Evolutionary conservation across 2,888 invertebrate species (phyloP), one percentile per base, ranked within the genome.

Genomic region (Yponomeuta plumbellus): DNA sequence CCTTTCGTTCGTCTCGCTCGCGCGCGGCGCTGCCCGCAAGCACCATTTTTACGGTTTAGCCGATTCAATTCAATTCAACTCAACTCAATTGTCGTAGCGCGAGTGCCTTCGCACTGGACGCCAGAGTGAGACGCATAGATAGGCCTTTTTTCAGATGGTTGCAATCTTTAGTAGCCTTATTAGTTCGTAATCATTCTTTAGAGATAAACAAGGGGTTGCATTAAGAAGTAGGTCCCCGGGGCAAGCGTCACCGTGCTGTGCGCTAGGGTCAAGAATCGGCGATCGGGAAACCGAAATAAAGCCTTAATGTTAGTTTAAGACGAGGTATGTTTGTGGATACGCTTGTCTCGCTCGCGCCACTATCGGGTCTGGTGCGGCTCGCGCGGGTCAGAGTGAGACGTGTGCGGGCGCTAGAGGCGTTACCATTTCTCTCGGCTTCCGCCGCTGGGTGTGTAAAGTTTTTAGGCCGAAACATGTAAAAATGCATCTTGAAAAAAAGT

Each of bases 401-500:
- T 78, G 85, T 83, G 84, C 80, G 67, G 72, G 64, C 34, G 74
- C 17, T 81, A 88, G 80, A 89, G 91, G 91, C 91, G 91, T 83
- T 80, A 77, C 89, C 88, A 76, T 68, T 81, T 84, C 76, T 79
- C 73, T 85, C 87, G 75, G 78, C 80, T 81, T 81, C 72, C 76
- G 71, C 88, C 80, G 77, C 82, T 88, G 90, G 90, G 89, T 88
- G 90, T 89, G 90, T 89, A 90, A 91, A 91, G 89, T 90, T 90
- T 69, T 91, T 90, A 90, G 90, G 89, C 89, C 89, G 88, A 89
- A 90, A 91, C 91, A 88, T 90, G 91, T 91, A 91, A 90, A 91
- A 91, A 90, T 91, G 91, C 90, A 91, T 90, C 90, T 91, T 91
- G 89, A 89, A 91, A 91, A 91, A 91, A 91, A 91, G 91, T 91